phyloP scores from a whole-genome alignment of 2,113 vertebrate species.

The Gracilinanus agilis region DNA sequence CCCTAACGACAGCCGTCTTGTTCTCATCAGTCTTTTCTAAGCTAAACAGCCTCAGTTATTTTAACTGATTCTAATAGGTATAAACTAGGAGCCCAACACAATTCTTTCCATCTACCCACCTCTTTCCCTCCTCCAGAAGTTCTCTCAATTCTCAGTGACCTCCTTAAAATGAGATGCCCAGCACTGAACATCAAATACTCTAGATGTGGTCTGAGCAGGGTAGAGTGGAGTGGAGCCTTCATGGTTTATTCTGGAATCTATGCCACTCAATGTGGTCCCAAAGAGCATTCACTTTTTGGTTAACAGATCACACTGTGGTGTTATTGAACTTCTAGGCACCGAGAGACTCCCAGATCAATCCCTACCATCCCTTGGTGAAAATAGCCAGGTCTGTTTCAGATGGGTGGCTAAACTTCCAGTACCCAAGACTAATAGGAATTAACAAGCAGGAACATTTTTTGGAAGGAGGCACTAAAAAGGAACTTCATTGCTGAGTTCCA shows the following conservation, averaged over 20 bases:
- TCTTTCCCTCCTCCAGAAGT: background rate
- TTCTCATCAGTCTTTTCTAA: background rate
- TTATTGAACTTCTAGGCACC: background rate
- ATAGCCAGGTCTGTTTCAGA: background rate
- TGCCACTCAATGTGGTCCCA: background rate
- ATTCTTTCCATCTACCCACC: no score
- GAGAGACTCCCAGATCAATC: background rate
- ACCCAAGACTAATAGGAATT: no score
- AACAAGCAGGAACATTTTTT: background rate
- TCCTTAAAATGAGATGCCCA: background rate
- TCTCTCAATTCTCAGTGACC: background rate
- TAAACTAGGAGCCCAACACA: no score
- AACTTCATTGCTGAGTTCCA: background rate
- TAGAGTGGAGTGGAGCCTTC: background rate
- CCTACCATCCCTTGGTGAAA: background rate
- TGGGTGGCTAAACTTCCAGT: background rate
- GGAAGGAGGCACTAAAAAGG: background rate
- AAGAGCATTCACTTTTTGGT: background rate
- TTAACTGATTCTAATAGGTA: background rate
- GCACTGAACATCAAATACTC: background rate
- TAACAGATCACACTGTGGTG: background rate
- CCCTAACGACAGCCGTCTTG: no score
- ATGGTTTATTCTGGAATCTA: background rate
- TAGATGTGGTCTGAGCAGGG: background rate
- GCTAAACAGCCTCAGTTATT: background rate